These are phyloP conservation scores for Decapterus maruadsi DNA, from an alignment of 2,797 vertebrate genomes.

Conservation along the genomic window DNA sequence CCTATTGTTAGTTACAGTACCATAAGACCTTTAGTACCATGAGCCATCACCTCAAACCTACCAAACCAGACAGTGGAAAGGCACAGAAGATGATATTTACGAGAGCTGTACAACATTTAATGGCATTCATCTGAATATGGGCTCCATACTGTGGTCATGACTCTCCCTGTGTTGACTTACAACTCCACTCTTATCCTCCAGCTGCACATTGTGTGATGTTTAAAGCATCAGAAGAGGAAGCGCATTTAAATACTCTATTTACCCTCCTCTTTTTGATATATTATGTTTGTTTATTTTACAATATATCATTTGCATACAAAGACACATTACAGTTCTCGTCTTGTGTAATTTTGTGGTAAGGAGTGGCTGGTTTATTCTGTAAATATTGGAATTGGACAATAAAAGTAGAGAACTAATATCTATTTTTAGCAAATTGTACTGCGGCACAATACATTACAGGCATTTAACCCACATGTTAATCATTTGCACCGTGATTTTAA, in stretches of 20 bases:
- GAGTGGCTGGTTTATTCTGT: background rate
- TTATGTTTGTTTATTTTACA: too few species aligned
- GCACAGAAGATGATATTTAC: slow-evolving; percentile 12
- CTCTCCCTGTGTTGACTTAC: too few species aligned
- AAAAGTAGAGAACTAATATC: background rate
- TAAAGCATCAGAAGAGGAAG: too few species aligned
- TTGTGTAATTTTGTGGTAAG: too few species aligned
- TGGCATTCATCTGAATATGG: slow-evolving; percentile 14
- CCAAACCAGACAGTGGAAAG: slow-evolving; percentile 7
- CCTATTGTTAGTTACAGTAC: slow-evolving; percentile 17
- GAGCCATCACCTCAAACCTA: slow-evolving; percentile 23
- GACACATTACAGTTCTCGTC: too few species aligned
- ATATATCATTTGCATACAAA: too few species aligned
- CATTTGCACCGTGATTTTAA: background rate
- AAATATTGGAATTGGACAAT: background rate
- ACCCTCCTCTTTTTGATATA: too few species aligned
- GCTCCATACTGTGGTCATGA: background rate
- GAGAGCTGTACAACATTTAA: slow-evolving; percentile 26
- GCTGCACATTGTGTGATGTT: too few species aligned
- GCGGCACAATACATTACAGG: too few species aligned
- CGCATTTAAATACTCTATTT: too few species aligned
- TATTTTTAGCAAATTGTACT: background rate
- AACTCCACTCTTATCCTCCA: too few species aligned
- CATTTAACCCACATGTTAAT: background rate
- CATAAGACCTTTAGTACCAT: slow-evolving; percentile 20